phyloP scores from a whole-genome alignment of 2,888 invertebrate species.

The Hydrotaea diabolus region DNA sequence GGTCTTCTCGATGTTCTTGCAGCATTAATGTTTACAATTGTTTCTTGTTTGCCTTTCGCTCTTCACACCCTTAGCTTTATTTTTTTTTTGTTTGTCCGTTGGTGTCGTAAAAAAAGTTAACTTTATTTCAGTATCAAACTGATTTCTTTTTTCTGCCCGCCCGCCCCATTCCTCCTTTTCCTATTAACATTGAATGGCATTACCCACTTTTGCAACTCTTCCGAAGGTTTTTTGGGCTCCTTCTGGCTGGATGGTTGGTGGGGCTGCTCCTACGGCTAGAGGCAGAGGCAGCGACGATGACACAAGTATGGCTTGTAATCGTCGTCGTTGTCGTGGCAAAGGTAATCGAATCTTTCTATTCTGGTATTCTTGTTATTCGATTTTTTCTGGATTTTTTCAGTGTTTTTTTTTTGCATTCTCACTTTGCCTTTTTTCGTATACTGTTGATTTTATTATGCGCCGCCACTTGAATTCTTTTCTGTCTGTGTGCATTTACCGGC shows the following conservation, averaged over 20 bases:
- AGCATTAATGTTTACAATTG: constrained; percentile 3
- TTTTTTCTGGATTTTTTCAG: no score
- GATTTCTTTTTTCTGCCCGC: background rate
- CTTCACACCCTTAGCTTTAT: background rate
- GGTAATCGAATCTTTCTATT: constrained; percentile 55
- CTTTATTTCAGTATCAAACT: constrained; percentile 12
- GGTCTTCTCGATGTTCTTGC: constrained; percentile 2
- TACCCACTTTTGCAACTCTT: background rate
- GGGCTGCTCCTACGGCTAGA: background rate
- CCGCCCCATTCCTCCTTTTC: no score
- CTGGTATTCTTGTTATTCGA: constrained; percentile 18
- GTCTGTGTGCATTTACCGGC: background rate
- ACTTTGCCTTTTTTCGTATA: constrained; percentile 2
- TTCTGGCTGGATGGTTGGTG: background rate
- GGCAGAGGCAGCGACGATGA: background rate
- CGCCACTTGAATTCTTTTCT: constrained; percentile 36
- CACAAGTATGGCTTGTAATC: constrained; percentile 33
- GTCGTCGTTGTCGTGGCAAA: background rate
- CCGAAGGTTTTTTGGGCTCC: background rate
- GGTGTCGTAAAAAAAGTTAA: background rate
- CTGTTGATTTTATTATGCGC: constrained; percentile 53
- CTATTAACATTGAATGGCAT: background rate
- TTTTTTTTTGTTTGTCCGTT: background rate
- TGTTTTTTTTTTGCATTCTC: constrained; percentile 25
- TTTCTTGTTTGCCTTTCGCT: constrained; percentile 1